These are phyloP conservation scores for Tiliacea aurago DNA, from an alignment of 2,888 invertebrate species.

Conservation along the genomic window DNA sequence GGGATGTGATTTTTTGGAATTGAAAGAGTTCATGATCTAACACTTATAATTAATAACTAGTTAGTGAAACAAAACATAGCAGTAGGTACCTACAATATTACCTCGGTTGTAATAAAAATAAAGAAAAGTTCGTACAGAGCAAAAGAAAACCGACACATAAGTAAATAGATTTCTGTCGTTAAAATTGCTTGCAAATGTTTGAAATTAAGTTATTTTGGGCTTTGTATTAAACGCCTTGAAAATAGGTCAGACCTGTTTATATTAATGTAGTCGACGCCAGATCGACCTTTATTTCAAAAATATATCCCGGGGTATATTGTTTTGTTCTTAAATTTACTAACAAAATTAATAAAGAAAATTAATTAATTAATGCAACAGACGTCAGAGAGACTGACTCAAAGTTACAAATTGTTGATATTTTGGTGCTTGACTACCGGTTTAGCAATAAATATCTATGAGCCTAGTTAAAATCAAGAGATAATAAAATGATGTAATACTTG, in stretches of 20 bases:
- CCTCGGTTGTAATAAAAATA: constrained; percentile 1
- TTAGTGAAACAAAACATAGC: neutral
- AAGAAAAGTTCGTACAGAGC: neutral
- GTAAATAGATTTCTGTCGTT: neutral
- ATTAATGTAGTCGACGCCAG: neutral
- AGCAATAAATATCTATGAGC: neutral
- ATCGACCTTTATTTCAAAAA: neutral
- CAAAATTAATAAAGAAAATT: neutral
- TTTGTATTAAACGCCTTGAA: constrained; percentile 29
- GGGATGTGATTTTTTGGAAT: too few species aligned
- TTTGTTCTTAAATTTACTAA: neutral
- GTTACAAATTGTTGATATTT: neutral
- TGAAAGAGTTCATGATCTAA: too few species aligned
- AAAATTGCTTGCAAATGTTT: neutral
- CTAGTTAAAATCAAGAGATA: neutral
- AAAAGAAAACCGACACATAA: neutral
- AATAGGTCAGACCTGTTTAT: constrained; percentile 22
- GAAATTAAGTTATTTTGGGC: neutral
- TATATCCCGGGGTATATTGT: neutral
- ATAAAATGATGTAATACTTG: constrained; percentile 21
- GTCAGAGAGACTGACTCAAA: neutral
- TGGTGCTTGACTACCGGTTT: neutral
- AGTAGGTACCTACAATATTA: neutral
- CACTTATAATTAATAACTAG: too few species aligned
- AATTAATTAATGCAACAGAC: neutral